Evolutionary conservation across 2,888 invertebrate genomes (phyloP).

Genomic region (Mimumesa dahlbomi): DNA sequence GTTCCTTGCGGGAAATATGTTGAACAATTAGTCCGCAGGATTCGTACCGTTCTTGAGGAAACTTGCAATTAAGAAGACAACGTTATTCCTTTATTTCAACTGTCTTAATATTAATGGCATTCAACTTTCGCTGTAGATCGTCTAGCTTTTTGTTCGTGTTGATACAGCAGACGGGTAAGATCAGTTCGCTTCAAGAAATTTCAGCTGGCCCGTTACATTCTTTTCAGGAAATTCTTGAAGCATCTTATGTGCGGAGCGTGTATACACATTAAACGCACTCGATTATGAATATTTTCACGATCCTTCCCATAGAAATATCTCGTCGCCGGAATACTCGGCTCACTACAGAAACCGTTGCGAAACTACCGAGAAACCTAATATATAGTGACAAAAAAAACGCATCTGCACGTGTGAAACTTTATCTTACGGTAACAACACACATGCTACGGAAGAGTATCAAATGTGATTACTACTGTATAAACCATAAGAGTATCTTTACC

Average conservation of each 20-base stretch:
- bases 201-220: conserved; percentile 30
- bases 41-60: no score
- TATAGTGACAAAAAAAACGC: neutral
- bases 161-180: neutral
- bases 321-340: conserved; percentile 3
- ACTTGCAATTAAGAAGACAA: no score
- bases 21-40: no score
- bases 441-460: neutral
- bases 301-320: conserved; percentile 17
- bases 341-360: conserved; percentile 11
- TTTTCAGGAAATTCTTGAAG: conserved; percentile 38
- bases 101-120: no score
- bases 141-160: neutral
- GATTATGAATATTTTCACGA: conserved; percentile 37
- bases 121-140: neutral
- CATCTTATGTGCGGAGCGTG: conserved; percentile 11
- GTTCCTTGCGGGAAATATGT: no score
- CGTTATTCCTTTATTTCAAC: no score
- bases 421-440: neutral
- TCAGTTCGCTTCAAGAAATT: conserved; percentile 17
- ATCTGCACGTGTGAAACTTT: conserved; percentile 1
- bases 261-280: conserved; percentile 21
- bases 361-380: conserved; percentile 1
- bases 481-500: conserved; percentile 1
- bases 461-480: conserved; percentile 12